Evolutionary conservation across 2,797 vertebrate species (phyloP).

Genomic region (Furcifer pardalis): DNA sequence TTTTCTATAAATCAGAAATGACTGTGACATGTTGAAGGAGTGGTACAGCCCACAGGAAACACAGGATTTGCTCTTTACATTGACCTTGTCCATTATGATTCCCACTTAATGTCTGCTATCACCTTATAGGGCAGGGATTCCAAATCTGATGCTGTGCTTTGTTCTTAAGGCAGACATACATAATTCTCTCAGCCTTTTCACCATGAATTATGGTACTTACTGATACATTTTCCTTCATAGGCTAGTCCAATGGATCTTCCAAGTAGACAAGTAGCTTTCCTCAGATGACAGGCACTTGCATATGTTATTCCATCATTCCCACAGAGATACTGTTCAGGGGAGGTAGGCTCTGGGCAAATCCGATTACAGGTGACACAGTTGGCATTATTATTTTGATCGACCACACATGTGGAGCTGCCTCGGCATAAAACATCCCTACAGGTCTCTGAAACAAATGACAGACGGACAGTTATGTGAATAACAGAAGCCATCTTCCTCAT

Average conservation of each 20-base stretch:
- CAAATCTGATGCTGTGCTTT: neutral
- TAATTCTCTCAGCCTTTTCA: neutral
- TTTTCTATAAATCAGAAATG: neutral
- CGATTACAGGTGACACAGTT: conserved; percentile 98
- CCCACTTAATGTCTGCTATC: neutral
- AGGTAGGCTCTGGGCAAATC: conserved; percentile 92
- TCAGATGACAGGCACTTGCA: conserved; percentile 94
- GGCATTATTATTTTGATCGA: conserved; percentile 98
- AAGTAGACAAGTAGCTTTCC: conserved; percentile 94
- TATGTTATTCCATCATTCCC: conserved; percentile 96
- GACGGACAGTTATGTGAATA: conserved; percentile 39
- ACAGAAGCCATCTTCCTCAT: neutral
- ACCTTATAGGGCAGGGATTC: neutral
- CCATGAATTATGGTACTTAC: conserved; percentile 81
- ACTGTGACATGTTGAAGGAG: no score
- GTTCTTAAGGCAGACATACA: neutral
- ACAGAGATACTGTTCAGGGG: conserved; percentile 94
- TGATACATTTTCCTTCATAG: conserved; percentile 97
- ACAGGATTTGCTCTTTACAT: no score
- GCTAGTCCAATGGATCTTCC: conserved; percentile 96
- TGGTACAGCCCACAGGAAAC: no score
- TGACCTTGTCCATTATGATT: neutral
- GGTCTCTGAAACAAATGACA: conserved; percentile 84
- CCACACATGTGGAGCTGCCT: conserved; percentile 94
- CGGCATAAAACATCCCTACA: conserved; percentile 95